These are phyloP conservation scores for Lutraria lutraria DNA, from an alignment of 2,888 invertebrate species.

Conservation along the genomic window DNA sequence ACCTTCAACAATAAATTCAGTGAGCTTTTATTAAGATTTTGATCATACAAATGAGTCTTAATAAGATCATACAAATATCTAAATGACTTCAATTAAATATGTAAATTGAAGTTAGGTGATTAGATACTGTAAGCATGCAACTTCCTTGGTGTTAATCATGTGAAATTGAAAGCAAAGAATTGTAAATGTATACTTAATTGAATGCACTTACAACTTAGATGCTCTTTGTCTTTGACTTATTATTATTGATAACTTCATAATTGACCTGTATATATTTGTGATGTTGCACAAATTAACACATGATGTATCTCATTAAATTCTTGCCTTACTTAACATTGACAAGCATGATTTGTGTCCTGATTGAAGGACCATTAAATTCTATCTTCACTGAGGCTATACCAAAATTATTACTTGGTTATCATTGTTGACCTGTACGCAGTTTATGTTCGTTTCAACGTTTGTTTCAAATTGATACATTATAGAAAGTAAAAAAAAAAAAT, in stretches of 20 bases:
- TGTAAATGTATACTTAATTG: not conserved
- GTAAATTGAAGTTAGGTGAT: not conserved
- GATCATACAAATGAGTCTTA: too few species aligned
- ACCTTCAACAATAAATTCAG: not conserved
- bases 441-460: too few species aligned
- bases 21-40: too few species aligned
- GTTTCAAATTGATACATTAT: too few species aligned
- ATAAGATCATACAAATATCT: not conserved
- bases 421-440: not conserved
- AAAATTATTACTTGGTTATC: not conserved
- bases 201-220: not conserved
- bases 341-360: not conserved
- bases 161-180: not conserved
- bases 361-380: not conserved
- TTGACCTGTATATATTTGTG: not conserved
- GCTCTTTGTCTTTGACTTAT: not conserved
- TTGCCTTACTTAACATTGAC: not conserved
- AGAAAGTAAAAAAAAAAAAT: too few species aligned
- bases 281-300: not conserved
- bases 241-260: not conserved
- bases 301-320: not conserved
- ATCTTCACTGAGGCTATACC: not conserved
- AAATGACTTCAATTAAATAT: not conserved
- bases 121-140: not conserved
- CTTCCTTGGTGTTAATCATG: not conserved